These are phyloP conservation scores for Campopleginae sp. DNA, from an alignment of 2,888 invertebrate species.

Conservation along the genomic window DNA sequence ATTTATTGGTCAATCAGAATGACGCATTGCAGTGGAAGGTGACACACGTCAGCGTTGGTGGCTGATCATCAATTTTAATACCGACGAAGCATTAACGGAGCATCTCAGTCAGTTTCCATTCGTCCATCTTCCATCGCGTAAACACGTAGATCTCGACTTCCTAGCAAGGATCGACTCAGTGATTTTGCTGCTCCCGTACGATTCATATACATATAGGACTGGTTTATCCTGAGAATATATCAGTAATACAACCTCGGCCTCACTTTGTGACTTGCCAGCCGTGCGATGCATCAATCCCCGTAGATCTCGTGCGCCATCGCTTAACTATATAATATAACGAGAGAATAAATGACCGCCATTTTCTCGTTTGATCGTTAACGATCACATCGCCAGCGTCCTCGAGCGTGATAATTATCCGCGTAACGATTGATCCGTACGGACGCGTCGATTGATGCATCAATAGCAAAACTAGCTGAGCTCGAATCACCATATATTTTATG, in stretches of 20 bases:
- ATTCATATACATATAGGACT: slow-evolving; percentile 14
- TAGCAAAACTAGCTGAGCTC: slow-evolving; percentile 6
- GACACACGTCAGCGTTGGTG: slow-evolving; percentile 83
- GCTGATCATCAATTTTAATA: slow-evolving; percentile 83
- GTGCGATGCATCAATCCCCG: slow-evolving; percentile 41
- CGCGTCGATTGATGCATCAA: slow-evolving; percentile 22
- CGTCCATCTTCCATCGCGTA: slow-evolving; percentile 40
- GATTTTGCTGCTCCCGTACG: slow-evolving; percentile 2
- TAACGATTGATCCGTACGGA: slow-evolving; percentile 18
- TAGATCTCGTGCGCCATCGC: slow-evolving; percentile 22
- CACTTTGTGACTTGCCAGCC: slow-evolving; percentile 28
- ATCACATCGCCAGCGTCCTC: slow-evolving; percentile 22
- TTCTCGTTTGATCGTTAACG: slow-evolving; percentile 34
- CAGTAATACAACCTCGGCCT: slow-evolving; percentile 43
- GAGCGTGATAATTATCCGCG: slow-evolving; percentile 24
- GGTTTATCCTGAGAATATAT: slow-evolving; percentile 43
- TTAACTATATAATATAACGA: slow-evolving; percentile 22
- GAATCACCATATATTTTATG: slow-evolving; percentile 8
- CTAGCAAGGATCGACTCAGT: slow-evolving; percentile 28
- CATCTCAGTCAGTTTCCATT: slow-evolving; percentile 44
- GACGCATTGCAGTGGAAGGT: slow-evolving; percentile 83
- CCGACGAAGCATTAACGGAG: slow-evolving; percentile 69
- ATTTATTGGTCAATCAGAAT: slow-evolving; percentile 84
- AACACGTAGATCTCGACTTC: slow-evolving; percentile 47
- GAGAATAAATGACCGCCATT: slow-evolving; percentile 33